Evolutionary conservation across 2,888 invertebrate species (phyloP).

Genomic region (Ypsolopha sequella): DNA sequence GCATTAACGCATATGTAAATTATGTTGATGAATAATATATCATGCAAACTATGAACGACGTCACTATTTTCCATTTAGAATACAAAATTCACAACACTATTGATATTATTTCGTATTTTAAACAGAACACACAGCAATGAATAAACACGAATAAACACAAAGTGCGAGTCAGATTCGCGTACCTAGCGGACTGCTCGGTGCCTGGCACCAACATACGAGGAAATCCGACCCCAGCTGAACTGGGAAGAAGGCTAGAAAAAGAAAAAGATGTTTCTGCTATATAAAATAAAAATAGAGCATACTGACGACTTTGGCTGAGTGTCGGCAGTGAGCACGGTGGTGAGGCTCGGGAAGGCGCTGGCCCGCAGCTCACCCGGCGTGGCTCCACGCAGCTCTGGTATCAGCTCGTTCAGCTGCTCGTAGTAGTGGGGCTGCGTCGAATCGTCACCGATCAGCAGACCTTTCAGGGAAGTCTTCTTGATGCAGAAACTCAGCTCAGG

Average conservation of each 20-base stretch:
- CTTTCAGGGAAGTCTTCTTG: slow-evolving; percentile 78
- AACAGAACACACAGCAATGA: too few species aligned
- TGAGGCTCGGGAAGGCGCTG: slow-evolving; percentile 60
- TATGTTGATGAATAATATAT: too few species aligned
- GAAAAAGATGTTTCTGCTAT: too few species aligned
- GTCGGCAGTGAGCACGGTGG: slow-evolving; percentile 67
- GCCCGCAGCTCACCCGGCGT: slow-evolving; percentile 60
- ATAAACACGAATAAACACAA: too few species aligned
- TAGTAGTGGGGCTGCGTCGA: slow-evolving; percentile 79
- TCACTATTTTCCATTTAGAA: too few species aligned
- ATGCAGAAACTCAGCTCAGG: slow-evolving; percentile 81
- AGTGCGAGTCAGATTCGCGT: too few species aligned
- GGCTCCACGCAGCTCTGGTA: slow-evolving; percentile 64
- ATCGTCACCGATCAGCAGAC: slow-evolving; percentile 74
- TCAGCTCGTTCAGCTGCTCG: slow-evolving; percentile 64
- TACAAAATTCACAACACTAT: too few species aligned
- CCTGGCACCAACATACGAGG: too few species aligned
- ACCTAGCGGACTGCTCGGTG: too few species aligned
- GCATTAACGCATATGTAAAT: too few species aligned
- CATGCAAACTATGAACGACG: too few species aligned
- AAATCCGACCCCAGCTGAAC: background rate
- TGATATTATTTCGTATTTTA: too few species aligned
- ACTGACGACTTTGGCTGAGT: slow-evolving; percentile 68
- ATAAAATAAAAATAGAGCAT: background rate
- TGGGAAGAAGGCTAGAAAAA: background rate